Conservation (phyloP, 2,113 vertebrate genomes). For the Phodopus roborovskii region DNA sequence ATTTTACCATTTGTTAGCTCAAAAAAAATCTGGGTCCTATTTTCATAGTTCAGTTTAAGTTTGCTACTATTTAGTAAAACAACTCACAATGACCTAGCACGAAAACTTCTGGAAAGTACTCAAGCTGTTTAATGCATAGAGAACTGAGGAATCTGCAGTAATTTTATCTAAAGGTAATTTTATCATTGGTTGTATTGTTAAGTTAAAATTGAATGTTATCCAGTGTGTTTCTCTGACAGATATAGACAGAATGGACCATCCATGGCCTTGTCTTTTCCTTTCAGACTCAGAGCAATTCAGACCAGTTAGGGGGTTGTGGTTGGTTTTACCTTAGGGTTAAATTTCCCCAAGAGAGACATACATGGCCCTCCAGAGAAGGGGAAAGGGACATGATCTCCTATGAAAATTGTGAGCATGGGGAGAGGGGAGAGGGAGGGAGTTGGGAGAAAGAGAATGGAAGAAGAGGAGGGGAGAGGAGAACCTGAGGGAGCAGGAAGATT, state of each 20-base stretch:
- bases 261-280: neutral
- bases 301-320: neutral
- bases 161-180: neutral
- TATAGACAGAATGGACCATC: no score
- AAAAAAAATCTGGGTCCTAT: slow-evolving; percentile 19
- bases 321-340: neutral
- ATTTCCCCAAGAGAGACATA: neutral
- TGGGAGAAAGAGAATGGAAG: no score
- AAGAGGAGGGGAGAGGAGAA: no score
- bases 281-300: neutral
- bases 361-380: no score
- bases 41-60: slow-evolving; percentile 1
- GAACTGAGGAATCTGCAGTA: neutral
- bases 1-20: neutral
- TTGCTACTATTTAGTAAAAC: slow-evolving; percentile 5
- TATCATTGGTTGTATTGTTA: neutral
- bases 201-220: neutral
- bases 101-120: neutral
- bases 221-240: neutral
- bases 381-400: no score
- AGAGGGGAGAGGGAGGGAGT: no score
- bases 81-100: neutral
- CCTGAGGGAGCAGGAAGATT: no score
- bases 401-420: no score
- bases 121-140: neutral